Conservation (phyloP, 2,888 invertebrate species). For the Caenorhabditis macrosperma region DNA sequence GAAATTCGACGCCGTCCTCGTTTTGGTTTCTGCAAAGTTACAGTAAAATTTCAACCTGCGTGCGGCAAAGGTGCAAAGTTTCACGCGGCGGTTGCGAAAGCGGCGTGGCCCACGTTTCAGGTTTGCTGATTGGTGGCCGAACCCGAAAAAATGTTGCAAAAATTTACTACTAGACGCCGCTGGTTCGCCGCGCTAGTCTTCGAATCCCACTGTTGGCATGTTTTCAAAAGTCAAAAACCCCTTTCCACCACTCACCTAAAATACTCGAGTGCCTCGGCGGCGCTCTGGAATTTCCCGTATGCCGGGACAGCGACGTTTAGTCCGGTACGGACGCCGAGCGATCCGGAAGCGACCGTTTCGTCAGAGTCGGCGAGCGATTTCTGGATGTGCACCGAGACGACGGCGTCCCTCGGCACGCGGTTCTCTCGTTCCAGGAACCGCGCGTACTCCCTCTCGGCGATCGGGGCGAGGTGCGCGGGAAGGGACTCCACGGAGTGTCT, state of each 20-base stretch:
- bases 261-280: constrained; percentile 71
- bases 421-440: constrained; percentile 68
- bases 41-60: not conserved
- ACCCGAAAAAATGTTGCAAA: too few species aligned
- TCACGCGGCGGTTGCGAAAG: too few species aligned
- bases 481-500: constrained; percentile 40
- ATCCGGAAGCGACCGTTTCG: constrained; percentile 73
- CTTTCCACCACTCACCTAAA: constrained; percentile 62
- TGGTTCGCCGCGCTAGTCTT: too few species aligned
- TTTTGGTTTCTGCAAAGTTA: constrained; percentile 52
- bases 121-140: too few species aligned
- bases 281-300: constrained; percentile 66
- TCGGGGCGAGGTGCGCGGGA: constrained; percentile 13
- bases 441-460: constrained; percentile 67
- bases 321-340: constrained; percentile 72
- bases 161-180: too few species aligned
- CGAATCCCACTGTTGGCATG: not conserved
- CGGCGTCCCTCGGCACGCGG: constrained; percentile 70
- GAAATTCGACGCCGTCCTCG: constrained; percentile 59
- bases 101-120: too few species aligned
- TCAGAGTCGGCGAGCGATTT: constrained; percentile 43
- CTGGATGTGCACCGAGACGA: constrained; percentile 62
- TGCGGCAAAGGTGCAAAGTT: too few species aligned
- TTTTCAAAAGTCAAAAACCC: not conserved
- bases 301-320: constrained; percentile 74